Base-by-base conservation (phyloP, 2,888 invertebrate genomes). In the Chouioia cunea region DNA sequence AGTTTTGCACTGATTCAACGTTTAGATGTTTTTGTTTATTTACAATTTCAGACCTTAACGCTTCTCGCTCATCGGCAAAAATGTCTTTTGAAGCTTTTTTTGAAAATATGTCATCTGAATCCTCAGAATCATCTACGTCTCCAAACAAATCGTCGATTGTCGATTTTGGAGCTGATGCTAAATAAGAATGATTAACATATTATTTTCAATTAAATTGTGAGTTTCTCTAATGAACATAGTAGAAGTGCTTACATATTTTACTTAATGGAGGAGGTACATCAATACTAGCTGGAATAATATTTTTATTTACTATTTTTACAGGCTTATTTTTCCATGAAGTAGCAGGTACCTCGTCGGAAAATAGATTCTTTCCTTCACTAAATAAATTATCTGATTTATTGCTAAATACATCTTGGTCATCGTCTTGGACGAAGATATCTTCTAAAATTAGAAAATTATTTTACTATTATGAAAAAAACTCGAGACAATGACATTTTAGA, bases 121-220 rank as follows among this genome's bases (percentile, higher is more conserved):
- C 84, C 16, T 85, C 85, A 0, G 83, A 83, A 68, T 86, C 81
- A 68, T 86, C 82, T 2, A 76, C 80, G 62, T 86, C 84, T 8
- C 79, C 85, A 60, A 84, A 86, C 15, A 85, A 76, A 79, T 86
- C 85, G 50, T 85, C 85, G n/a, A 84, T 82, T 1, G 83, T 80
- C 12, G 85, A 83, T 76, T 85, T 85, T 43, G 83, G 81, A 60
- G 83, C 81, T 0, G 77, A 77, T 22, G 83, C 84, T 83, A 44
- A 78, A 77, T n/a, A 57, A 58, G 18, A 59, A 43, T 15, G 22
- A 62, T 50, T 15, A 0, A 10, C 44, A 64, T 59, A 63, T 4
- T 60, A 22, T 58, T 47, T 16, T 70, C 47, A 6, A 36, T 36
- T 10, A 36, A 22, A 22, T 46, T n/a, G 18, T 44, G 12, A 16